A percentile compares a stretch with the other conserved stretches of the same genome.
Evolutionary conservation across 2,888 invertebrate genomes (phyloP).

Genomic region (Ashinkailepas kermadecensis): DNA sequence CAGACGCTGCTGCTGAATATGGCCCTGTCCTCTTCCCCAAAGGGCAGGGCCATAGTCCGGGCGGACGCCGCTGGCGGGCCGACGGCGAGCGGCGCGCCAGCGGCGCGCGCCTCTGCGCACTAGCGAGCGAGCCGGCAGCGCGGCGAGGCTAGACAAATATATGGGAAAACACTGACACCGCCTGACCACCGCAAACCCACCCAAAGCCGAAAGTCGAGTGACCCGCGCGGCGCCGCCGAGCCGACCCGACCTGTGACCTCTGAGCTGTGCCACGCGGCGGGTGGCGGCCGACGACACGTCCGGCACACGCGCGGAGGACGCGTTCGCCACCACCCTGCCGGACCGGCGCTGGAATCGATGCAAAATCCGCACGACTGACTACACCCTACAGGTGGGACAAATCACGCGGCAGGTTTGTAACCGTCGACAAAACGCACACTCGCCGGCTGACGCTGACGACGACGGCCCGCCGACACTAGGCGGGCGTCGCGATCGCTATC

Average conservation of each 20-base stretch:
- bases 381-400: neutral
- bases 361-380: neutral
- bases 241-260: neutral
- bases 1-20: neutral
- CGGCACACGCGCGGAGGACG: neutral
- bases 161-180: neutral
- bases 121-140: no score
- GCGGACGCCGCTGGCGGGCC: neutral
- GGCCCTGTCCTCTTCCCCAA: constrained; percentile 9
- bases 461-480: neutral
- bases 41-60: constrained; percentile 3
- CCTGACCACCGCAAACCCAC: neutral
- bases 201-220: neutral
- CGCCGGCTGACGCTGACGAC: neutral
- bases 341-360: no score
- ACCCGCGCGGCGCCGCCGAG: neutral
- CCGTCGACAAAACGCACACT: neutral
- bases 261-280: neutral
- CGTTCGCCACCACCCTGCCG: neutral
- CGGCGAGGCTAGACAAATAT: no score
- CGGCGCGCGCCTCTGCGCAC: neutral
- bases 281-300: neutral
- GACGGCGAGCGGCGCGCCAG: neutral
- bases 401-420: neutral
- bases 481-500: neutral